Conservation (phyloP, 2,113 vertebrate species). For the Dromaius novaehollandiae region DNA sequence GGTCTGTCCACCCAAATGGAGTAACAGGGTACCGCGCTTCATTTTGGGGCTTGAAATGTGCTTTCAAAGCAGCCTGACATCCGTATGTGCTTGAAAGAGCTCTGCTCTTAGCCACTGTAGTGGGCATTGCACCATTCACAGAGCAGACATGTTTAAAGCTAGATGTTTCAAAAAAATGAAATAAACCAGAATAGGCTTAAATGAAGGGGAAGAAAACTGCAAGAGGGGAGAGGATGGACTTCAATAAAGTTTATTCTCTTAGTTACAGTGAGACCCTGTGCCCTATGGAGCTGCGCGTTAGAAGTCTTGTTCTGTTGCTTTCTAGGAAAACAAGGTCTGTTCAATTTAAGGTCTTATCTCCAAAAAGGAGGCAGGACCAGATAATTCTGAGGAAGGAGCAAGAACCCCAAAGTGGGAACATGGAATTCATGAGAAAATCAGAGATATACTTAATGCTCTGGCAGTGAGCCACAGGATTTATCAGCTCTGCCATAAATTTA, state of each 20-base stretch:
- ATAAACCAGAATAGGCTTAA: background rate
- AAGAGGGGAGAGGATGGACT: background rate
- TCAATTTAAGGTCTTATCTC: background rate
- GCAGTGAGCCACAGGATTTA: background rate
- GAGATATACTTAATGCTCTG: background rate
- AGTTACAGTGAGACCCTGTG: background rate
- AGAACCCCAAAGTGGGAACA: background rate
- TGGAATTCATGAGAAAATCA: background rate
- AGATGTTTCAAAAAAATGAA: background rate
- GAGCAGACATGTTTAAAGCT: background rate
- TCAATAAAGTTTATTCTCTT: background rate
- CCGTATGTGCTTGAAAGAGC: background rate
- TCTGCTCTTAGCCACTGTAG: background rate
- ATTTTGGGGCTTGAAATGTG: background rate
- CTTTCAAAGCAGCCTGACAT: background rate
- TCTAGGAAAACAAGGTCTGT: background rate
- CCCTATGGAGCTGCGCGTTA: background rate
- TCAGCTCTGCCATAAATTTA: slow-evolving; percentile 47
- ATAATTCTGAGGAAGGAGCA: background rate
- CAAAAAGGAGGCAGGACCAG: background rate
- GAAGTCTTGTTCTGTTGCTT: background rate
- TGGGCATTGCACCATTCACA: background rate
- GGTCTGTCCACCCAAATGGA: background rate
- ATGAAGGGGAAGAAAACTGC: background rate
- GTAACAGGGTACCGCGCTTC: background rate